Evolutionary conservation across 2,797 vertebrate genomes (phyloP).

Genomic region (Hoplostethus atlanticus): DNA sequence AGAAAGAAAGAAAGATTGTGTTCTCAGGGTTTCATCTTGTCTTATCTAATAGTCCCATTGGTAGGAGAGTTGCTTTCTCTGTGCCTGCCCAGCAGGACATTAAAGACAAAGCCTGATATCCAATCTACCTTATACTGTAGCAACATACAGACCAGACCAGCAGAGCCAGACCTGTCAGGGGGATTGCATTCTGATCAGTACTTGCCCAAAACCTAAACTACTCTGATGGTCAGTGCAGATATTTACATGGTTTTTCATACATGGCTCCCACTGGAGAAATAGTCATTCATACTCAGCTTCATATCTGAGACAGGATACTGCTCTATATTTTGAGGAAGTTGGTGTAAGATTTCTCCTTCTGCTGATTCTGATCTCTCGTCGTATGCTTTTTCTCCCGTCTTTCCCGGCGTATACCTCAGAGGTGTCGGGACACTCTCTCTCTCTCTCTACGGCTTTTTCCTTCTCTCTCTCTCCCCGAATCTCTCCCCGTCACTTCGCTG

Average conservation of each 20-base stretch:
- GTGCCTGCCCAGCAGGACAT: conserved; percentile 67
- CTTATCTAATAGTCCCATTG: conserved; percentile 75
- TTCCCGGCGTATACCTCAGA: conserved; percentile 43
- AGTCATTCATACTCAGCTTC: conserved; percentile 31
- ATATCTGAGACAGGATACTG: conserved; percentile 24
- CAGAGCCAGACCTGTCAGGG: conserved; percentile 54
- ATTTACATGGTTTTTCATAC: conserved; percentile 54
- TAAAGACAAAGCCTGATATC: conserved; percentile 64
- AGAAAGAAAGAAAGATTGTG: conserved; percentile 42
- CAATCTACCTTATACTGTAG: conserved; percentile 60
- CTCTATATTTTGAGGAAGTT: conserved; percentile 50
- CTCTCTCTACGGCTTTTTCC: conserved; percentile 11
- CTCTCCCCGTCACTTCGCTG: conserved; percentile 35
- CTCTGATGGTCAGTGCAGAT: conserved; percentile 48
- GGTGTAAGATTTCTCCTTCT: conserved; percentile 46
- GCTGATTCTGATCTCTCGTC: conserved; percentile 46
- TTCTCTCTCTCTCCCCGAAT: conserved; percentile 8
- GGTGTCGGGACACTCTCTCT: conserved; percentile 24
- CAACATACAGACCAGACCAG: conserved; percentile 57
- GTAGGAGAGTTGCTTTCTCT: conserved; percentile 62
- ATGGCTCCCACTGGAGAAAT: conserved; percentile 21
- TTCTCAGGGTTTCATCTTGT: conserved; percentile 75
- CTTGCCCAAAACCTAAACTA: conserved; percentile 49
- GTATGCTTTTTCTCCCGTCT: conserved; percentile 22
- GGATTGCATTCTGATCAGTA: conserved; percentile 35